Evolutionary conservation across 2,888 invertebrate species (phyloP), one percentile per base, ranked within the genome.

Genomic region (Macrosiphum euphorbiae): DNA sequence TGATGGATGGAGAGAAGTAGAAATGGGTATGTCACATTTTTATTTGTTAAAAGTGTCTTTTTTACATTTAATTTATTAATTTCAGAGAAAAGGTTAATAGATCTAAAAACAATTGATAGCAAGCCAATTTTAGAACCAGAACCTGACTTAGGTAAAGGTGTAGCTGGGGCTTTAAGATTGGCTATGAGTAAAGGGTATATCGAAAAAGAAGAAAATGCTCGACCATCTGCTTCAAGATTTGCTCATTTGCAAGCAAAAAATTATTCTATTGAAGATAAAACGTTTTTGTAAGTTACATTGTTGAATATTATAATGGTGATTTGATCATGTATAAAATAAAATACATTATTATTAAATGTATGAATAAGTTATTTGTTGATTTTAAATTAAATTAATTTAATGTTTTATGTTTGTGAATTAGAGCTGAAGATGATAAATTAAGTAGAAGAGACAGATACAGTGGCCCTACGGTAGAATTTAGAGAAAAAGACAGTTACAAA

Each of bases 181-280:
- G 99, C 99, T 50, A 97, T 98, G 96, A 98, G 98, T 95, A 99
- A 99, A 96, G 99, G 98, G 24, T 99, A 99, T 96, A 96, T 99
- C 94, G 98, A 98, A 96, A 97, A 97, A 95, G 98, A 98, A 95
- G 97, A 97, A 92, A 96, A 97, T 94, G 98, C 98, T 95, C 96
- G 97, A n/a, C 97, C 97, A 0, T 97, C 97, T 28, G 97, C 97
- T 88, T 97, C 97, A 0, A 96, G 97, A 95, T 97, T 97, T 96
- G 97, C 97, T 11, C 97, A 98, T 96, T 96, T 98, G 16, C 97
- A 98, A 95, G 98, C 98, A 0, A 97, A 98, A 95, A 97, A 98
- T 95, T 98, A 98, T 95, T 97, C 97, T 0, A 98, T 98, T 95
- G 98, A 98, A 95, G 98, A 98, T 95, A 98, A 98, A 95, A 97